These are phyloP conservation scores for Microcebus lehilahytsara DNA, from an alignment of 2,113 vertebrate genomes.

Conservation along the genomic window DNA sequence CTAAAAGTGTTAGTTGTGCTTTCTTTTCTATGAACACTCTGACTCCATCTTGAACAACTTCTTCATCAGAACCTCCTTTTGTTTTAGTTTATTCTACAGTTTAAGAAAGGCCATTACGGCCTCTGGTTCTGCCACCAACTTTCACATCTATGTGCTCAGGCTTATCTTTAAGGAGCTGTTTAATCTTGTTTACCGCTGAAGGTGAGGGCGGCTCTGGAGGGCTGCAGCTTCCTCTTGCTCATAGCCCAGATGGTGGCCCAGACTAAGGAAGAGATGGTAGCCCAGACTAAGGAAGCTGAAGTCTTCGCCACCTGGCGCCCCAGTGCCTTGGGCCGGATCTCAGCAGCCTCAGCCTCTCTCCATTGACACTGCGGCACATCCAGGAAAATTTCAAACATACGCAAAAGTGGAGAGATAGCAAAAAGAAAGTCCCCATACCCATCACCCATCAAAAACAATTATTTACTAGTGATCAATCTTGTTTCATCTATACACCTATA, in stretches of 20 bases:
- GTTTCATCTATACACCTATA: not conserved
- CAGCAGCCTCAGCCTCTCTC: constrained; percentile 51
- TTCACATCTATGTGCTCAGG: too few relatives aligned
- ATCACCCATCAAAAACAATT: not conserved
- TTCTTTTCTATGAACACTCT: too few relatives aligned
- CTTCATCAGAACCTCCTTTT: too few relatives aligned
- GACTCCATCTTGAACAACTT: too few relatives aligned
- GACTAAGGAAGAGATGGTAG: constrained; percentile 93
- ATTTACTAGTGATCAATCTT: not conserved
- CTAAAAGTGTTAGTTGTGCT: too few relatives aligned
- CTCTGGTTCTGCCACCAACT: too few relatives aligned
- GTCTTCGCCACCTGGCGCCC: constrained; percentile 78
- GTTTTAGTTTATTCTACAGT: too few relatives aligned
- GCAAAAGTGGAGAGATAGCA: not conserved
- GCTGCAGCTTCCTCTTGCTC: constrained; percentile 91
- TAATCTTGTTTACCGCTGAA: constrained; percentile 57
- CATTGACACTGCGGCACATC: constrained; percentile 66
- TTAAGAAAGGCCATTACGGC: too few relatives aligned
- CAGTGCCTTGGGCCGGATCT: not conserved
- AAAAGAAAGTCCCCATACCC: not conserved
- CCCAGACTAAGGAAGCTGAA: constrained; percentile 93
- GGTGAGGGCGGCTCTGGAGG: constrained; percentile 92
- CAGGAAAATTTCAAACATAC: not conserved
- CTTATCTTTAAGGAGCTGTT: too few relatives aligned
- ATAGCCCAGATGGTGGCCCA: constrained; percentile 94